Percentiles rank a stretch among this genome's conserved stretches.
Conservation (phyloP, 1,140 invertebrate species). For the Diuraphis noxia region DNA sequence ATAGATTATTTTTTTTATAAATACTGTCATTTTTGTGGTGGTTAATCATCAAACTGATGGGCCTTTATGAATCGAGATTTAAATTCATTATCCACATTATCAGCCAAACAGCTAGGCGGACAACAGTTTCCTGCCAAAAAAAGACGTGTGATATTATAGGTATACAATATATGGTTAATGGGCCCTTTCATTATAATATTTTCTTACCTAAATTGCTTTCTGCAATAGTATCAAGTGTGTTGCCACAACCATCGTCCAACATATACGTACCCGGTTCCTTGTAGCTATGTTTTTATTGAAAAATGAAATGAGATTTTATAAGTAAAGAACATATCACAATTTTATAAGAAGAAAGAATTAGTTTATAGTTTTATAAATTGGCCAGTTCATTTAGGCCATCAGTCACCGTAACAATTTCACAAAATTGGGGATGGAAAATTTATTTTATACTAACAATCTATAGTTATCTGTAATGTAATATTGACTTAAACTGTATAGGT, state of each 20-base stretch:
- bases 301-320: too few species aligned
- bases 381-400: too few species aligned
- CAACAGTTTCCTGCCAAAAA: not conserved
- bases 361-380: too few species aligned
- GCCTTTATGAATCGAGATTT: not conserved
- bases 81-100: not conserved
- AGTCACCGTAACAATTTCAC: too few species aligned
- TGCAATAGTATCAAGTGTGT: not conserved
- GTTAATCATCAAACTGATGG: not conserved
- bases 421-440: too few species aligned
- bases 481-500: too few species aligned
- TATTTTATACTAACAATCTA: too few species aligned
- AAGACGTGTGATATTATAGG: not conserved
- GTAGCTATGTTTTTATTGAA: not conserved
- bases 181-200: not conserved
- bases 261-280: not conserved
- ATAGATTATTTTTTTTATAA: not conserved
- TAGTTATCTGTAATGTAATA: too few species aligned
- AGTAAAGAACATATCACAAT: too few species aligned
- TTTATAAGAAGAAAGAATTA: too few species aligned
- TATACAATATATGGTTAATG: not conserved
- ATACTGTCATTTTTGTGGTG: not conserved
- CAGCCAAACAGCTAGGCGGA: not conserved
- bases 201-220: not conserved
- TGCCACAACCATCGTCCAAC: not conserved